Evolutionary conservation across 1,140 invertebrate species (phyloP), one percentile per base, ranked within the genome.

Genomic region (Lamellibrachia luymesi): DNA sequence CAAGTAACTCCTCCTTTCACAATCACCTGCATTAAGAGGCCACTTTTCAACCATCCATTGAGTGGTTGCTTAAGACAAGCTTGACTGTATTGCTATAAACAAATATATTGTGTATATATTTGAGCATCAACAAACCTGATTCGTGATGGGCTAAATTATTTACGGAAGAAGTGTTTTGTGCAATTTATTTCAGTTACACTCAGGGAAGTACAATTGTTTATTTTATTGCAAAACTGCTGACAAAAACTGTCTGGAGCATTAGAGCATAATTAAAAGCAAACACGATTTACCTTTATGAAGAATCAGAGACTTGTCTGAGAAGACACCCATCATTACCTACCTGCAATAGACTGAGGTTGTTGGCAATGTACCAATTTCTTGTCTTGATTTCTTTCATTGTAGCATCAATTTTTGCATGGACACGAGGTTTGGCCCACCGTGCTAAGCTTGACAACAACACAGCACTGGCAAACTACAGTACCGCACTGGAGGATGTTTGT

Each of bases 341-440:
- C 64, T 10, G 64, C 4, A 22, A 10, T 10, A 80, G 64, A 22
- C 8, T 10, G 17, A 80, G 2, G 64, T 80, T 80, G 13, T 80
- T 10, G 17, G 64, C 17, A 56, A 13, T 1, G 13, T 56, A 56
- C 13, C 6, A 56, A 80, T 80, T 10, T 22, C 13, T 80, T 80
- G 17, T 80, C 64, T 80, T 80, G 64, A 80, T 80, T 80, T 80
- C 64, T 80, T 80, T 22, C 64, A 80, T 80, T 80, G 97, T 98
- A 96, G 98, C 99, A n/a, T 99, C 98, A 0, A 99, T 99, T 94
- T 99, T 99, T 96, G 99, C 99, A 6, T 99, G 99, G 99, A 99
- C 98, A 0, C 97, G 97, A 94, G 99, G 99, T 91, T 97, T 99
- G 0, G 96, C 98, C 90, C 99, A 99, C 96, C 97, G 99, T 94